Percentiles rank a stretch among this genome's conserved stretches.
Evolutionary conservation across 37 sponge, comb jelly and placozoan genomes (phyloP).

Genomic region (Corticium candelabrum): DNA sequence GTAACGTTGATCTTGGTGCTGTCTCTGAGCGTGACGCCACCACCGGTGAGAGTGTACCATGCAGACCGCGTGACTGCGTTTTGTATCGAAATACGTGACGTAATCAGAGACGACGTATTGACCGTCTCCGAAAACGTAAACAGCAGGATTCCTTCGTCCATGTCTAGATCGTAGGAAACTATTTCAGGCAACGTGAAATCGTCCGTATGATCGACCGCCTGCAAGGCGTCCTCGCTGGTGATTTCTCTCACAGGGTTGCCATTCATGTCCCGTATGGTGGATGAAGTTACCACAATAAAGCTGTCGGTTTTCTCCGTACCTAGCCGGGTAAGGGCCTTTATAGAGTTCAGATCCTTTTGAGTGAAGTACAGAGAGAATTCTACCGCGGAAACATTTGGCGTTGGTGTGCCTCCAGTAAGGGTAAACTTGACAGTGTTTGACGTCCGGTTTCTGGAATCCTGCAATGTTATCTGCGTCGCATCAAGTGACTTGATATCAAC

Average conservation of each 20-base stretch:
- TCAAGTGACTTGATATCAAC: conserved; percentile 66
- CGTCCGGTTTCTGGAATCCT: conserved; percentile 20
- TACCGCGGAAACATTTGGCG: conserved; percentile 52
- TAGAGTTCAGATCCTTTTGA: conserved; percentile 50
- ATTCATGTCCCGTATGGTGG: conserved; percentile 60
- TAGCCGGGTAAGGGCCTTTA: conserved; percentile 62
- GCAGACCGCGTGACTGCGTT: conserved; percentile 12
- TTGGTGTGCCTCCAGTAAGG: conserved; percentile 60
- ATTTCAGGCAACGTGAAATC: conserved; percentile 62
- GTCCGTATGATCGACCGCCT: conserved; percentile 14
- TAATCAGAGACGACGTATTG: conserved; percentile 56
- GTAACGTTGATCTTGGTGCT: conserved; percentile 35
- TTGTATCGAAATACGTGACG: conserved; percentile 37
- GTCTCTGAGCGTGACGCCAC: conserved; percentile 50
- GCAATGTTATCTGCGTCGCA: conserved; percentile 51
- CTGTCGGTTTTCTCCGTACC: conserved; percentile 47
- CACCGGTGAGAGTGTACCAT: conserved; percentile 51
- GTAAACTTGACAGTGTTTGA: conserved; percentile 35
- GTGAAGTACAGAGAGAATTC: conserved; percentile 47
- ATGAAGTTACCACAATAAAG: conserved; percentile 38
- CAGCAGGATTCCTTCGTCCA: conserved; percentile 39
- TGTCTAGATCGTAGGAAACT: conserved; percentile 51
- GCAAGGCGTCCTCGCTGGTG: conserved; percentile 15
- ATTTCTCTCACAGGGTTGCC: conserved; percentile 53
- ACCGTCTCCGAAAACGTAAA: conserved; percentile 82